Evolutionary conservation across 2,888 invertebrate species (phyloP).

Genomic region (Anthophora plumipes): DNA sequence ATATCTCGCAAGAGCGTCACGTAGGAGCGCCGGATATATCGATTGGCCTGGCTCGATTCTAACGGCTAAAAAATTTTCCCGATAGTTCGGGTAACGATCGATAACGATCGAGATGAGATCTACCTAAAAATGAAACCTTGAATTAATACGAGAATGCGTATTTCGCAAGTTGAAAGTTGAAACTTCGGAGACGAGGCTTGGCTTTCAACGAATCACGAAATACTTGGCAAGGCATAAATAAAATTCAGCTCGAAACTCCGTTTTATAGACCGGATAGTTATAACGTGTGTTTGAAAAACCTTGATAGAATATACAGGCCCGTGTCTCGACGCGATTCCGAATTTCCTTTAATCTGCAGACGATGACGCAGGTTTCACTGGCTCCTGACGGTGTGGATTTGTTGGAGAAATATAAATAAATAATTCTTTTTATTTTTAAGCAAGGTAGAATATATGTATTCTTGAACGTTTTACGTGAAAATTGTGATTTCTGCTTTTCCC

Average conservation of each 20-base stretch:
- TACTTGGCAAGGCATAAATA: conserved; percentile 49
- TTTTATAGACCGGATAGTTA: conserved; percentile 11
- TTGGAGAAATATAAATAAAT: background rate
- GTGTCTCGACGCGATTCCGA: background rate
- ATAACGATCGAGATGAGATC: conserved; percentile 12
- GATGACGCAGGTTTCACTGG: background rate
- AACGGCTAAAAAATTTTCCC: conserved; percentile 6
- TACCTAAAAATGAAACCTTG: conserved; percentile 61
- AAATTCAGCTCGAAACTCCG: conserved; percentile 25
- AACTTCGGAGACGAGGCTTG: conserved; percentile 11
- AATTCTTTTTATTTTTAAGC: background rate
- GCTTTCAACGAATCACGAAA: conserved; percentile 45
- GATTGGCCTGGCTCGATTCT: conserved; percentile 17
- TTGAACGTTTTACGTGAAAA: no score
- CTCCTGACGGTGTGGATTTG: background rate
- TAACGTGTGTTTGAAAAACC: background rate
- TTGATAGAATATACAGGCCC: conserved; percentile 3
- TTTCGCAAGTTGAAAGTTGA: conserved; percentile 31
- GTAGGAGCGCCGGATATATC: conserved; percentile 23
- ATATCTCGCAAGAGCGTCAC: conserved; percentile 45
- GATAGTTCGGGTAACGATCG: conserved; percentile 19
- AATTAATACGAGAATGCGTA: conserved; percentile 40
- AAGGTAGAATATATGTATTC: background rate
- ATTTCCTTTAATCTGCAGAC: background rate
- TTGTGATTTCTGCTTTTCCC: no score